Conservation (phyloP, 1,140 invertebrate species). For the Nephila pilipes region DNA sequence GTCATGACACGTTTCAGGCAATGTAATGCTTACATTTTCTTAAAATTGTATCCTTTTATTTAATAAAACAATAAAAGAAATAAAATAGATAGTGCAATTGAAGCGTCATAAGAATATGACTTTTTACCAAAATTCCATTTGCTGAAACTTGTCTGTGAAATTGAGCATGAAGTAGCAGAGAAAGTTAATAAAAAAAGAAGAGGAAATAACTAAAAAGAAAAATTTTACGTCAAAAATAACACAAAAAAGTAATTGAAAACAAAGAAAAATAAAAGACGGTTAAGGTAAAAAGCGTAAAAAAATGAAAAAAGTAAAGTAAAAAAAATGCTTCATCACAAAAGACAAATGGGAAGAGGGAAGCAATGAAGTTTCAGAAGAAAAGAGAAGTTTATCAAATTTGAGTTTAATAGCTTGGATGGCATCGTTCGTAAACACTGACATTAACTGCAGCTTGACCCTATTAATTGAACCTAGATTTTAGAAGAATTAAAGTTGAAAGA, state of each 20-base stretch:
- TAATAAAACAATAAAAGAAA: not conserved
- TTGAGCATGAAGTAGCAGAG: not conserved
- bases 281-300: no score
- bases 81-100: constrained; percentile 25
- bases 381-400: constrained; percentile 36
- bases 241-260: no score
- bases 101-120: constrained; percentile 61
- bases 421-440: constrained; percentile 17
- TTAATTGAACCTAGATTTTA: not conserved
- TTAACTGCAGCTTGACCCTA: not conserved
- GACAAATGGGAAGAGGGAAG: not conserved
- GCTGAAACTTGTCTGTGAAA: constrained; percentile 33
- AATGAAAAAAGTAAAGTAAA: no score
- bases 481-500: not conserved
- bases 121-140: constrained; percentile 60
- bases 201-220: not conserved
- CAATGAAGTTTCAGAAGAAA: constrained; percentile 23
- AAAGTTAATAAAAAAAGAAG: not conserved
- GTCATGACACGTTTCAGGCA: no score
- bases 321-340: not conserved
- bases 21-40: no score
- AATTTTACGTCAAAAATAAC: no score
- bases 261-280: no score
- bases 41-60: not conserved
- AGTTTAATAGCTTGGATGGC: constrained; percentile 25